These are phyloP conservation scores for Eulemur rufifrons DNA, from an alignment of 2,113 vertebrate genomes.

Conservation along the genomic window DNA sequence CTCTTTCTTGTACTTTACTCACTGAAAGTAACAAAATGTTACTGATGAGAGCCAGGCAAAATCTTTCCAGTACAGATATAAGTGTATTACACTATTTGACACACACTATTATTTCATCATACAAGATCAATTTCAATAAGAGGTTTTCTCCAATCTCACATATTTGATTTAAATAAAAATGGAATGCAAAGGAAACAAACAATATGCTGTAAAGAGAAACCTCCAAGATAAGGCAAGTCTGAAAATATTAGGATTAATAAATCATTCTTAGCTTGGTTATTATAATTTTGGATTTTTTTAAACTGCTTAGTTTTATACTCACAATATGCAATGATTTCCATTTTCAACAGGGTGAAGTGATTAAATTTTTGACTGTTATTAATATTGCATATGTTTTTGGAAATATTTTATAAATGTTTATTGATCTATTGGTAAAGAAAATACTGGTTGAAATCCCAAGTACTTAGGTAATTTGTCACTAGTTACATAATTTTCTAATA, in stretches of 20 bases:
- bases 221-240: neutral
- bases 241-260: neutral
- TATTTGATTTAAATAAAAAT: neutral
- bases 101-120: neutral
- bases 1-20: neutral
- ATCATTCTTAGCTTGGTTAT: neutral
- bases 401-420: neutral
- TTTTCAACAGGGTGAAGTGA: neutral
- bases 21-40: neutral
- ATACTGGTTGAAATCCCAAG: neutral
- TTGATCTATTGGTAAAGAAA: neutral
- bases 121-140: neutral
- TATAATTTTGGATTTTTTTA: neutral
- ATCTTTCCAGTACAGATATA: neutral
- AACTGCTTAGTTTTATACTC: neutral
- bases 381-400: neutral
- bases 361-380: neutral
- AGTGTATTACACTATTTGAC: neutral
- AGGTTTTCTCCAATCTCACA: neutral
- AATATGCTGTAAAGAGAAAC: neutral
- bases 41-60: neutral
- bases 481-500: neutral
- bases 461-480: neutral
- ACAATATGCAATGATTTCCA: neutral
- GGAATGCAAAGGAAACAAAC: neutral